Conservation (phyloP, 1,140 invertebrate genomes). For the Ephestia elutella region DNA sequence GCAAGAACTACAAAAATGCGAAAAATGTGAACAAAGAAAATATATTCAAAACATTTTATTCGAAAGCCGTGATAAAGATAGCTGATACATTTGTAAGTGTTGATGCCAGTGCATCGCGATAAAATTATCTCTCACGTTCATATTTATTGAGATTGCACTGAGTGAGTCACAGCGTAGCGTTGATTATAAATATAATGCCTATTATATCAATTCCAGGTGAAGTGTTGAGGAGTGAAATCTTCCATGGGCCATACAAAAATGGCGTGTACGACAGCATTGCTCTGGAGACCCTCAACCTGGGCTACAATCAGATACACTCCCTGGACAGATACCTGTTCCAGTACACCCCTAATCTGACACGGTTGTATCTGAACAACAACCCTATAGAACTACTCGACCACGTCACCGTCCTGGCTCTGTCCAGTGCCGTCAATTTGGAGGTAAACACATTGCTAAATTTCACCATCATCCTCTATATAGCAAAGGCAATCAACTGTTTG, state of each 20-base stretch:
- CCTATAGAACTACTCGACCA: constrained; percentile 78
- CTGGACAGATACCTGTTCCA: constrained; percentile 82
- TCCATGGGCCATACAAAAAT: constrained; percentile 75
- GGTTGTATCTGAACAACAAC: constrained; percentile 81
- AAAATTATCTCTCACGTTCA: constrained; percentile 1
- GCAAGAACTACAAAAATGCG: neutral
- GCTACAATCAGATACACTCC: constrained; percentile 79
- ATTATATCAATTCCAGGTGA: constrained; percentile 69
- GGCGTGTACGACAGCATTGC: constrained; percentile 78
- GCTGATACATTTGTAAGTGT: neutral
- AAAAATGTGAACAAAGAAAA: neutral
- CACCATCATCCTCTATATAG: constrained; percentile 15
- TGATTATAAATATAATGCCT: neutral
- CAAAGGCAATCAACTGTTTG: neutral
- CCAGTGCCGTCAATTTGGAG: constrained; percentile 76
- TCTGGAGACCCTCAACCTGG: constrained; percentile 79
- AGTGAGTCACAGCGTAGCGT: neutral
- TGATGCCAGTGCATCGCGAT: neutral
- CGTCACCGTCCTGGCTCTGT: constrained; percentile 76
- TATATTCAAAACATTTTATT: neutral
- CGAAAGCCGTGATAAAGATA: neutral
- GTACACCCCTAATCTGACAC: constrained; percentile 78
- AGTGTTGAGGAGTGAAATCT: constrained; percentile 74
- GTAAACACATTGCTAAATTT: constrained; percentile 37
- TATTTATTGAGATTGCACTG: constrained; percentile 3